Base-by-base conservation (phyloP, 1,140 invertebrate species). In the Euura saliciscinereae region DNA sequence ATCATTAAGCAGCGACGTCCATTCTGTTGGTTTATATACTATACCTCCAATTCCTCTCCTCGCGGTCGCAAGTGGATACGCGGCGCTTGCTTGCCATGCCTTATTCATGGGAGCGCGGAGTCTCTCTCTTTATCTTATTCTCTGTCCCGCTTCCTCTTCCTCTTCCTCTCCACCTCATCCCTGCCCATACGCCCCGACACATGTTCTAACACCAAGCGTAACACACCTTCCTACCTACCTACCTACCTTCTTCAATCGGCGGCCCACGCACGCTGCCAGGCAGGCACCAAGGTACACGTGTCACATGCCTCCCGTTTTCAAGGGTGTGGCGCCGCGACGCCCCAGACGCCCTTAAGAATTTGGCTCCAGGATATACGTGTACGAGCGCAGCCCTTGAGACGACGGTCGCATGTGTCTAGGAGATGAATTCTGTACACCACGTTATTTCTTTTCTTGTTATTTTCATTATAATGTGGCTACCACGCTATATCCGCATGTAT, bases 151-250 rank as follows among this genome's bases (percentile, higher is more conserved):
- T 73, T 73, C 71, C 59, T 51, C 66, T 43, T 45, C 68, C 13
- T 28, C 68, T 42, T 45, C 42, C 44, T 5, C n/a, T 45, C 8
- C 13, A 4, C 68, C 68, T 44, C 67, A 28, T 68, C 45, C 11
- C 45, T 13, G 11, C 68, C 43, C 68, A 44, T 68, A 70, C 13
- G 42, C 71, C 69, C 66, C 66, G 71, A 77, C 76, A 75, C 74
- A 66, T 76, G 75, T 76, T 76, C 71, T 76, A 74, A 76, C 75
- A 74, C 75, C 44, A 65, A 59, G 69, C 44, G 45, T 59, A 59
- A 59, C 67, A 67, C 66, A 64, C 68, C 70, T 28, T 13, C 69
- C 44, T 65, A 28, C 65, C 59, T 59, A 59, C 51, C 8, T 59
- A 59, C 10, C 51, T n/a, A 3, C 8, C 51, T 59, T 8, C 51